These are phyloP conservation scores for Gambelia wislizenii DNA, from an alignment of 2,797 vertebrate species.

Conservation along the genomic window DNA sequence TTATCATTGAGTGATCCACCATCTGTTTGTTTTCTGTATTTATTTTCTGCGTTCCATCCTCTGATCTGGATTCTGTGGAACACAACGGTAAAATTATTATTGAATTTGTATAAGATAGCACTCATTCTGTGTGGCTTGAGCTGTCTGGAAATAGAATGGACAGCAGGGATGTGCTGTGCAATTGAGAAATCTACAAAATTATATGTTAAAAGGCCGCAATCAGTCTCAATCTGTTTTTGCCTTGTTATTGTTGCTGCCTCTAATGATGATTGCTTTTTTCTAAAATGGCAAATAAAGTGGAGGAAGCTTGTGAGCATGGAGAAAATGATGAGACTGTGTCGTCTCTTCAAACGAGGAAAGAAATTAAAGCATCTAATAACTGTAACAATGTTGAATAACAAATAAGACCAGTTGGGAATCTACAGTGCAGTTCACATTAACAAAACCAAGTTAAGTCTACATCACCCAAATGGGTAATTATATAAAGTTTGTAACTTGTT, in stretches of 20 bases:
- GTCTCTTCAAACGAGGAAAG: slow-evolving; percentile 28
- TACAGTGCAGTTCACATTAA: slow-evolving; percentile 19
- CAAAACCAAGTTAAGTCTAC: slow-evolving; percentile 36
- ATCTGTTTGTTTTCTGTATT: not conserved
- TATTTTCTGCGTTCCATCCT: not conserved
- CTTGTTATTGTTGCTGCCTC: slow-evolving; percentile 41
- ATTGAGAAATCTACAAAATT: not conserved
- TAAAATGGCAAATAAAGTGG: slow-evolving; percentile 39
- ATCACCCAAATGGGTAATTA: slow-evolving; percentile 38
- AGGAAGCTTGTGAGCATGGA: slow-evolving; percentile 12
- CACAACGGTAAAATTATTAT: slow-evolving; percentile 15
- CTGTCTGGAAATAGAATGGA: slow-evolving; percentile 21
- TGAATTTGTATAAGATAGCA: slow-evolving; percentile 21
- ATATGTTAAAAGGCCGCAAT: slow-evolving; percentile 29
- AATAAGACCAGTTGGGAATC: slow-evolving; percentile 14
- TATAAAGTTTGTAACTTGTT: slow-evolving; percentile 23
- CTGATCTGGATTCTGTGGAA: not conserved
- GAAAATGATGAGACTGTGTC: slow-evolving; percentile 28
- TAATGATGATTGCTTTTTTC: slow-evolving; percentile 29
- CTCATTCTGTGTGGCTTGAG: slow-evolving; percentile 24
- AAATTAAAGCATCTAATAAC: slow-evolving; percentile 44
- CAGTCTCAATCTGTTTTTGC: slow-evolving; percentile 35
- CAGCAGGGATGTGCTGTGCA: slow-evolving; percentile 16
- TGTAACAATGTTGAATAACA: slow-evolving; percentile 26
- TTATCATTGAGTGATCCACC: not conserved